phyloP scores from a whole-genome alignment of 2,888 invertebrate species.

The Vanessa cardui region DNA sequence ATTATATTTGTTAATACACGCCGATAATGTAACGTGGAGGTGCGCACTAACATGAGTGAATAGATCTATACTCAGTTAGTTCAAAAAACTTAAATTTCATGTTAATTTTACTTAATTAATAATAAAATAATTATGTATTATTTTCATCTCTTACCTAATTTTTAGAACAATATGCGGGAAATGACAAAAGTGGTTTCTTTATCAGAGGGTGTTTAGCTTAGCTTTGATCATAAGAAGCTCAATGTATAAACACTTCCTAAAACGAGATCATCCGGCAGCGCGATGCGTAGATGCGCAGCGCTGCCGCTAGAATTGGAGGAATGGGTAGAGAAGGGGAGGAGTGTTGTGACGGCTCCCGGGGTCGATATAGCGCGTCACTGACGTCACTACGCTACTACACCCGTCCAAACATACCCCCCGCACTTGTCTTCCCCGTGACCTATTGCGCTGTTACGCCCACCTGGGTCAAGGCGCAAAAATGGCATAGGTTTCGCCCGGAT shows the following conservation, averaged over 20 bases:
- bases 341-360: conserved; percentile 75
- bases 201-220: no score
- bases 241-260: conserved; percentile 47
- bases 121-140: no score
- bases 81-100: no score
- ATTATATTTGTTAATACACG: no score
- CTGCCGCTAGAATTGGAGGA: conserved; percentile 42
- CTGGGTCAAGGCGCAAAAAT: conserved; percentile 79
- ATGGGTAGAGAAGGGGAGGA: conserved; percentile 51
- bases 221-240: no score
- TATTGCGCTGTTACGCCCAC: conserved; percentile 76
- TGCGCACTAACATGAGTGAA: no score
- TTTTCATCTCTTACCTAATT: no score
- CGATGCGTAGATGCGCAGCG: conserved; percentile 71
- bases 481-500: conserved; percentile 57
- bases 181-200: no score
- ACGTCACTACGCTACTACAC: conserved; percentile 82
- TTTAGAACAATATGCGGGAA: no score
- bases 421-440: conserved; percentile 66
- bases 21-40: no score
- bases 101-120: no score
- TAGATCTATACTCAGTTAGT: no score
- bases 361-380: conserved; percentile 75
- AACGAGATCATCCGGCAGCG: conserved; percentile 66
- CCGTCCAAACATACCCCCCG: conserved; percentile 75